phyloP scores from a whole-genome alignment of 92 coral and sea anemone genomes.

The Meandrina meandrites region DNA sequence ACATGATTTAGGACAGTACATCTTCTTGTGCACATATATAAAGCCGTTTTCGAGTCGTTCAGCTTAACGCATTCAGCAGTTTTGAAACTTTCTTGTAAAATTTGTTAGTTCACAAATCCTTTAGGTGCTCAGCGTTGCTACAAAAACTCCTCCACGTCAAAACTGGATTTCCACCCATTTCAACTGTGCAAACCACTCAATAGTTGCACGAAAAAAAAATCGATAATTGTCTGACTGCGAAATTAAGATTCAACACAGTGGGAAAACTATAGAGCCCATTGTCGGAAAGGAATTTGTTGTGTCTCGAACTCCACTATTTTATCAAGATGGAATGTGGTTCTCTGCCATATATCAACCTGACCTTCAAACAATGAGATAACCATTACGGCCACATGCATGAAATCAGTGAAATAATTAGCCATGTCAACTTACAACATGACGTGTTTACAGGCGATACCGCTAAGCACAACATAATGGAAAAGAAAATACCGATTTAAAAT shows the following conservation, averaged over 20 bases:
- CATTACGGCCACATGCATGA: constrained; percentile 5
- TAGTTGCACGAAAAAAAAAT: not conserved
- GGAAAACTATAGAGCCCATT: constrained; percentile 14
- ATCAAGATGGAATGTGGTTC: constrained; percentile 21
- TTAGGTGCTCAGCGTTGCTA: not conserved
- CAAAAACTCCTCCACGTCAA: not conserved
- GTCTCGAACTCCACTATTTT: constrained; percentile 4
- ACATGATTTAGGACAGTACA: not conserved
- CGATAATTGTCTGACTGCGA: not conserved
- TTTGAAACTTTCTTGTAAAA: not conserved
- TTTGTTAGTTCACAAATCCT: not conserved
- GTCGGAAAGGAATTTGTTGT: not conserved
- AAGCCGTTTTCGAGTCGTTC: not conserved
- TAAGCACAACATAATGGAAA: constrained; percentile 25
- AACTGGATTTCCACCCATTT: not conserved
- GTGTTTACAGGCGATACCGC: constrained; percentile 32
- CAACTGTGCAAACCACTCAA: not conserved
- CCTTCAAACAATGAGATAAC: not conserved
- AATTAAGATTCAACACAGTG: constrained; percentile 3
- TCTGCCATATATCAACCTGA: constrained; percentile 1
- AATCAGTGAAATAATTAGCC: constrained; percentile 22
- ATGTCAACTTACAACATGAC: constrained; percentile 23
- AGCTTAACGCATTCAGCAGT: not conserved
- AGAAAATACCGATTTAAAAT: constrained; percentile 34
- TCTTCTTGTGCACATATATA: not conserved